Base-by-base conservation (phyloP, 2,888 invertebrate species). In the Kuschelorhynchus macadamiae region DNA sequence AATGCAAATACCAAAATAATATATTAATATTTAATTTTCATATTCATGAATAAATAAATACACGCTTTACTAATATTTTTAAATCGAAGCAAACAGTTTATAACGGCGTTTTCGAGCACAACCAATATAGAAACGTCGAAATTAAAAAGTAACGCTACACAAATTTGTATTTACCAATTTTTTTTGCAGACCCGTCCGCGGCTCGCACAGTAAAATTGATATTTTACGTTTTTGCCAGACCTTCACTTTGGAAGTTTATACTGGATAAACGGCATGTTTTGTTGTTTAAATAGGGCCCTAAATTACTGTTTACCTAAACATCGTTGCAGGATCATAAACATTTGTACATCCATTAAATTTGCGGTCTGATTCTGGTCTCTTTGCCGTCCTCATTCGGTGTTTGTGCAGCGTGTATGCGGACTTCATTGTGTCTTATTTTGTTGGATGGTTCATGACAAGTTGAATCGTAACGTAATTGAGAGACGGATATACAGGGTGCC, bases 271-370 rank as follows among this genome's bases (percentile, higher is more conserved):
- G 14, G 44, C 14, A 17, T 18, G 17, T 44, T 52, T 12, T 9
- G 33, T 52, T 52, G 36, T 52, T 52, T 52, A 52, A 33, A 52
- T 36, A 52, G 52, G 18, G 36, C n/a, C 17, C 33, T 20, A 18
- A 52, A 52, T 52, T 52, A 18, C 9, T 9, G 52, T 33, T 17
- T 33, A 33, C 16, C 52, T n/a, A 52, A 52, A 52, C 52, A 52
- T 52, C 52, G 52, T 52, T 36, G 36, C 18, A 18, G 52, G n/a
- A 36, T 52, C 52, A 52, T 52, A 36, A 52, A 52, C 36, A 52
- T 50, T 16, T 17, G 36, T 36, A 18, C 17, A 17, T 44, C 17
- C 44, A 44, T 14, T 17, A 44, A 44, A 44, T 44, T 44, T 3
- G 44, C 17, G 44, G 44, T 12, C 17, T 44, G 16, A 44, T 18